Evolutionary conservation across 2,113 vertebrate species (phyloP).

Genomic region (Labeo catla): DNA sequence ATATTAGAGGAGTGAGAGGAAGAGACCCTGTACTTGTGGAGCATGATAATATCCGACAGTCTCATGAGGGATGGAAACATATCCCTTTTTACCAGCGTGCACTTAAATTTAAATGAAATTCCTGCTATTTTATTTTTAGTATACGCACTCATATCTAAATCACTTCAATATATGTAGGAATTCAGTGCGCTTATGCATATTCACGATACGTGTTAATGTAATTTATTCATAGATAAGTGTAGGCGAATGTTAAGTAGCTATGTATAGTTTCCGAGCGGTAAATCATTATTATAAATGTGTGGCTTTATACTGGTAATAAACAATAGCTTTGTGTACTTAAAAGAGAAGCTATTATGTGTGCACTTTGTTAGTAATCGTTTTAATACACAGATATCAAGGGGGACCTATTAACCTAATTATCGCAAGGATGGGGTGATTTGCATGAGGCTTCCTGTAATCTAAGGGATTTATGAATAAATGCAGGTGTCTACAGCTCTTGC

Average conservation of each 20-base stretch:
- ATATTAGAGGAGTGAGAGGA: conserved; percentile 49
- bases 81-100: conserved; percentile 13
- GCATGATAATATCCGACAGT: conserved; percentile 38
- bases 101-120: conserved; percentile 26
- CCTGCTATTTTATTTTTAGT: conserved; percentile 21
- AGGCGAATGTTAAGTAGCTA: background rate
- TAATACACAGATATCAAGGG: background rate
- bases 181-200: conserved; percentile 5
- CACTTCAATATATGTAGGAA: background rate
- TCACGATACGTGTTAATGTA: background rate
- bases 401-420: conserved; percentile 26
- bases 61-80: conserved; percentile 11
- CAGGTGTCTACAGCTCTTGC: background rate
- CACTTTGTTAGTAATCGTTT: background rate
- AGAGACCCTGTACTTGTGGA: conserved; percentile 17
- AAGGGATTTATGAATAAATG: background rate
- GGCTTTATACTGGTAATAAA: background rate
- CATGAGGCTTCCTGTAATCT: background rate
- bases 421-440: background rate
- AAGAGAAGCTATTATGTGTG: background rate
- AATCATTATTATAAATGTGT: background rate
- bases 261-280: background rate
- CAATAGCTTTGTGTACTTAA: background rate
- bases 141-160: background rate
- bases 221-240: conserved; percentile 9